Conservation (phyloP, 2,113 vertebrate genomes). For the Elachura formosa region DNA sequence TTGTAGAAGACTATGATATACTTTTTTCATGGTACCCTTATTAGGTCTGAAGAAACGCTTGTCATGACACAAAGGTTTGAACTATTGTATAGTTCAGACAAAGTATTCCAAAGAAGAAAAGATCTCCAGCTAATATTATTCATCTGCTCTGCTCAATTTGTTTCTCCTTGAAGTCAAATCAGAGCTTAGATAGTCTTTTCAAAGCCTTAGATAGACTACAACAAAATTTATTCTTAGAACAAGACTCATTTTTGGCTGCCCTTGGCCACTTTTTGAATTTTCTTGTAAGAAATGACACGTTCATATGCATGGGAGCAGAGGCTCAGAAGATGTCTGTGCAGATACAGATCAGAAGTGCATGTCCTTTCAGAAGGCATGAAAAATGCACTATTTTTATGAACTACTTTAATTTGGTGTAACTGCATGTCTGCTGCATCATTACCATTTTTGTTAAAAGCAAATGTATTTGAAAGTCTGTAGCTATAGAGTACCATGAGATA, state of each 20-base stretch:
- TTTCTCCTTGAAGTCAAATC: neutral
- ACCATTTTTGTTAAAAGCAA: neutral
- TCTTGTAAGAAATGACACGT: neutral
- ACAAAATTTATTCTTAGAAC: neutral
- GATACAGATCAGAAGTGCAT: neutral
- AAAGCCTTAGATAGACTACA: neutral
- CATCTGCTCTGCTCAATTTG: neutral
- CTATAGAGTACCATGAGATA: neutral
- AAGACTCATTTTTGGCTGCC: neutral
- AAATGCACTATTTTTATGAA: neutral
- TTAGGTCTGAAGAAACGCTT: neutral
- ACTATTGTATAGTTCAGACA: neutral
- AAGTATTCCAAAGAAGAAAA: neutral
- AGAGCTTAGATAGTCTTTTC: neutral
- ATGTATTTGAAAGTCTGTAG: neutral
- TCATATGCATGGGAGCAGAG: neutral
- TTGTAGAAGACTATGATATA: neutral
- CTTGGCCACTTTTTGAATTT: neutral
- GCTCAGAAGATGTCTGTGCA: neutral
- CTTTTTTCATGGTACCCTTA: neutral
- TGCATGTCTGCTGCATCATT: neutral
- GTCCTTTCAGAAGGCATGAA: neutral
- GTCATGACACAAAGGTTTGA: neutral
- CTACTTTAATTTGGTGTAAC: neutral
- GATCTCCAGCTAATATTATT: neutral